Evolutionary conservation across 2,113 vertebrate genomes (phyloP), one percentile per base, ranked within the genome.

Genomic region (Dendrocopos noguchii): DNA sequence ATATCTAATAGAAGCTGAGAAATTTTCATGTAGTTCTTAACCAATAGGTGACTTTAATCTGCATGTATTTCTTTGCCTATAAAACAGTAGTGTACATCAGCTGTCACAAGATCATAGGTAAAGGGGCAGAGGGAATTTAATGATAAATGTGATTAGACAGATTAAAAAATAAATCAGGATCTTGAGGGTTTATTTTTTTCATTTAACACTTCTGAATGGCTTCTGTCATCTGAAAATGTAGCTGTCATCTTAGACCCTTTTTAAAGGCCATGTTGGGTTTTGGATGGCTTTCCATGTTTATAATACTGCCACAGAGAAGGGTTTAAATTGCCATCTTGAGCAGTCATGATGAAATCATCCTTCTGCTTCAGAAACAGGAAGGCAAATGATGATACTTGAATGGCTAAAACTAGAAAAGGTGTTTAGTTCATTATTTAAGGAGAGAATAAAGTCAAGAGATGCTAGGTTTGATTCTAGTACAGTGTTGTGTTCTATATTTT

Each of bases 121-220:
- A 84, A 72, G 34, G 29, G 81, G 29, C 27, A 72, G 63, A 66
- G 33, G 17, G 39, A n/a, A 27, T 72, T 79, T 68, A 4, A 12
- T 72, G 31, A 47, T 0, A 1, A 46, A 46, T 2, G 1, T 29
- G 15, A 47, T 71, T 13, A 68, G 20, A 42, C 21, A 39, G 19
- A 39, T n/a, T 6, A 52, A 24, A 52, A 52, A 52, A n/a, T n/a
- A n/a, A 52, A 52, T 6, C 81, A 50, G 10, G 12, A 44, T 84
- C 34, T 44, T 39, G 59, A 78, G 33, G 10, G 20, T 20, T 50
- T 72, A 68, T 39, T 20, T 47, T 33, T 61, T n/a, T 53, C 34
- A 24, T 57, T 65, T 31, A 50, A 42, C 11, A 44, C 33, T 66
- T 92, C 34, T 76, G 50, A 36, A 31, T 67, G 55, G 15, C n/a